Evolutionary conservation across 1,140 invertebrate species (phyloP), one percentile per base, ranked within the genome.

Genomic region (Coelopa frigida): DNA sequence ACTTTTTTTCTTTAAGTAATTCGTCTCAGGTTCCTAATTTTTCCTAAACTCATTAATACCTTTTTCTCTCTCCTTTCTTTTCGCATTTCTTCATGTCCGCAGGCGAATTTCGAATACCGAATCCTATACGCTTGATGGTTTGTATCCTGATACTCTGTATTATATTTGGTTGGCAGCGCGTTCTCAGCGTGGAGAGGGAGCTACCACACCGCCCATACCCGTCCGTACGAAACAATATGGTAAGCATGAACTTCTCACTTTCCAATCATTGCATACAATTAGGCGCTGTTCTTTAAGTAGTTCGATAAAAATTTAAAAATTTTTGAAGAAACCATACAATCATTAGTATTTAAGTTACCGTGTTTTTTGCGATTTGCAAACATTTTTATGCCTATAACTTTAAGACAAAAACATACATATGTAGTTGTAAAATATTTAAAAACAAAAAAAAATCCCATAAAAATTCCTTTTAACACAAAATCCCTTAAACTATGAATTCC

Each of bases 181-280:
- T 48, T 95, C 89, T 3, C 83, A 87, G 50, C 76, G 87, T 26
- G 94, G 94, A 3, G 93, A 97, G 70, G 94, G 94, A 10, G 91
- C 94, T 4, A 87, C 88, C 20, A 96, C 93, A 5, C 87, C 92
- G n/a, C 89, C 89, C 1, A 86, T 94, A 54, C 87, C 89, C 45
- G 89, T 94, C 36, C 81, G 88, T 71, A 98, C 94, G 23, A 93
- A 94, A 69, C 89, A 91, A 81, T 96, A 93, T 78, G 89, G 94
- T 98, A 90, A 89, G 90, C 29, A 50, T n/a, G n/a, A 32, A 44
- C 11, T 42, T 41, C n/a, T 35, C 27, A 35, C 7, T 35, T n/a
- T n/a, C 5, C 20, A n/a, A n/a, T n/a, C n/a, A n/a, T n/a, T n/a
- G n/a, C n/a, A n/a, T n/a, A n/a, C n/a, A n/a, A n/a, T n/a, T n/a